Percentiles rank a stretch among this genome's conserved stretches.
Conservation (phyloP, 2,888 invertebrate species). For the Drosophila tanythrix region DNA sequence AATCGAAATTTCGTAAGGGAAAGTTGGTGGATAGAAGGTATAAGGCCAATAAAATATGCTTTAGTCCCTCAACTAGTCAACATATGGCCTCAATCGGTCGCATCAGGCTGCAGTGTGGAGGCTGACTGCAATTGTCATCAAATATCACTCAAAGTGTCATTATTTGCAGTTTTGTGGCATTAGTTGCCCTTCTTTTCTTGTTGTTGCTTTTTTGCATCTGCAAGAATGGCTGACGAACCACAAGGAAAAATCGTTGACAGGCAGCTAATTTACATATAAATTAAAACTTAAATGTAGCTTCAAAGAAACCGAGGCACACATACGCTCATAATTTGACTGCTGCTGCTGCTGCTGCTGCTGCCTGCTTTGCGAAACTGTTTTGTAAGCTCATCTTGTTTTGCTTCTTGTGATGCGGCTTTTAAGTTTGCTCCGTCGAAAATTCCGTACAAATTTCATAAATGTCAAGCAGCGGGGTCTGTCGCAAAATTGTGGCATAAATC, state of each 20-base stretch:
- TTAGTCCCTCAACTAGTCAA: background rate
- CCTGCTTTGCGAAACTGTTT: constrained; percentile 43
- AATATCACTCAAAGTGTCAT: constrained; percentile 70
- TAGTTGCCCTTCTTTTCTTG: constrained; percentile 36
- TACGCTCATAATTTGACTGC: constrained; percentile 30
- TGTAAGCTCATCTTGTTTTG: constrained; percentile 60
- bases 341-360: background rate
- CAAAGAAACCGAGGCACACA: constrained; percentile 34
- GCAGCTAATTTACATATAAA: constrained; percentile 76
- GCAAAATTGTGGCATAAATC: constrained; percentile 55
- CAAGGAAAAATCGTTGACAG: constrained; percentile 28
- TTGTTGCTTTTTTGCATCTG: background rate
- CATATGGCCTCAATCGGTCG: background rate
- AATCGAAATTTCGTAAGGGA: background rate
- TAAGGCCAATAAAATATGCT: background rate
- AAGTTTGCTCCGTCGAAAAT: constrained; percentile 55
- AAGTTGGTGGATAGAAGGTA: background rate
- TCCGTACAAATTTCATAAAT: constrained; percentile 77
- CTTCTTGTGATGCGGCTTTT: constrained; percentile 47
- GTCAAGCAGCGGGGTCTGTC: constrained; percentile 53
- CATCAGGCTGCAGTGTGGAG: constrained; percentile 7
- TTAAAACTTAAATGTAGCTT: constrained; percentile 69
- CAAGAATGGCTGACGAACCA: constrained; percentile 19
- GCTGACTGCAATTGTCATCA: constrained; percentile 60
- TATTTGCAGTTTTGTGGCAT: constrained; percentile 73